These are phyloP conservation scores for Peribatodes rhomboidaria DNA, from an alignment of 2,888 invertebrate genomes.

Conservation along the genomic window DNA sequence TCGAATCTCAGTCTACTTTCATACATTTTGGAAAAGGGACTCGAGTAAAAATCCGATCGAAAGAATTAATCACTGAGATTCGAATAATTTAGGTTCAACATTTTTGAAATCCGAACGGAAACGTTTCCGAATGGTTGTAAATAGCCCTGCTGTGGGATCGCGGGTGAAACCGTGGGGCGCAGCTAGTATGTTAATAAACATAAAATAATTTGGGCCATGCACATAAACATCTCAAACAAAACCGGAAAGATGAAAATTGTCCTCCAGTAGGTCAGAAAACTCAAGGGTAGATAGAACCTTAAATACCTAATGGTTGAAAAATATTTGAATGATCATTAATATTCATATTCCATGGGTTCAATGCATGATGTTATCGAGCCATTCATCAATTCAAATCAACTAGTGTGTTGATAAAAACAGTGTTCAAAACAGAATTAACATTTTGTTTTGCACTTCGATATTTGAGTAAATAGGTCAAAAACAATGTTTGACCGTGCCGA, in stretches of 20 bases:
- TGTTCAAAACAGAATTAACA: not conserved
- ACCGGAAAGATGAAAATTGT: conserved; percentile 12
- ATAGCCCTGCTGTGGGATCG: too few relatives aligned
- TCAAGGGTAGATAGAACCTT: conserved; percentile 25
- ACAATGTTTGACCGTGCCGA: conserved; percentile 22
- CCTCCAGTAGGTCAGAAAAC: conserved; percentile 11
- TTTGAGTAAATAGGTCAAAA: conserved; percentile 30
- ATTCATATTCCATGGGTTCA: conserved; percentile 20
- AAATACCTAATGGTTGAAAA: conserved; percentile 8
- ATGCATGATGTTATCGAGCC: not conserved
- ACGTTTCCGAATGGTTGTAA: too few relatives aligned
- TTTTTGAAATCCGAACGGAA: too few relatives aligned
- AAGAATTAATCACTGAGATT: too few relatives aligned
- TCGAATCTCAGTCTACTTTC: too few relatives aligned
- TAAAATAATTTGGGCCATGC: too few relatives aligned
- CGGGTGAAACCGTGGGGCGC: too few relatives aligned
- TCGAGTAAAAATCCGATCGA: too few relatives aligned
- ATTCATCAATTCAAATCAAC: conserved; percentile 4
- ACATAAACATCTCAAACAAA: too few relatives aligned
- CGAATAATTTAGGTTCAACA: too few relatives aligned
- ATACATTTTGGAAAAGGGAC: too few relatives aligned
- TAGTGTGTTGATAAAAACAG: not conserved
- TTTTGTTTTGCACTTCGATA: conserved; percentile 7
- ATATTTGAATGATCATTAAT: conserved; percentile 20
- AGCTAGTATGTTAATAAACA: too few relatives aligned